phyloP scores from a whole-genome alignment of 2,888 invertebrate genomes.

The Aporophyla lueneburgensis region DNA sequence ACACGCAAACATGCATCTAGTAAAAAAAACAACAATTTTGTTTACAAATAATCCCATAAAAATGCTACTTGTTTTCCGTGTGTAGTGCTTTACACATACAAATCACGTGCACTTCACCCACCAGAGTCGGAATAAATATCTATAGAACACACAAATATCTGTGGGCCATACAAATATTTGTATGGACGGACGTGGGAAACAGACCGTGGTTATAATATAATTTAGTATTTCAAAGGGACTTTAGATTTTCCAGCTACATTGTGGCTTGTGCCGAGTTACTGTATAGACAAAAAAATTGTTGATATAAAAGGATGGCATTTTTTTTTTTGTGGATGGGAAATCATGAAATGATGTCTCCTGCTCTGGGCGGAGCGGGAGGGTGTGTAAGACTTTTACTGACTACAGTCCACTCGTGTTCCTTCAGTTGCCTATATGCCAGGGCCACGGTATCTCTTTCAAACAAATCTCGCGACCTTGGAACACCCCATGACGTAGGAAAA shows the following conservation, averaged over 20 bases:
- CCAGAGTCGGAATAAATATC: background rate
- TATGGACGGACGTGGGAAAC: constrained; percentile 19
- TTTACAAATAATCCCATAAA: background rate
- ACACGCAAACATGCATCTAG: background rate
- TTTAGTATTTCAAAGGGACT: background rate
- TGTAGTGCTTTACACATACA: constrained; percentile 4
- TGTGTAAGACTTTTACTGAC: too few relatives aligned
- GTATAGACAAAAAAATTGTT: too few relatives aligned
- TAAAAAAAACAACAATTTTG: background rate
- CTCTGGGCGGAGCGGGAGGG: too few relatives aligned
- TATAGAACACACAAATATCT: constrained; percentile 19
- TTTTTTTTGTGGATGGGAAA: too few relatives aligned
- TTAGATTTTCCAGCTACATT: background rate
- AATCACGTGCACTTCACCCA: constrained; percentile 15
- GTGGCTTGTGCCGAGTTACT: background rate
- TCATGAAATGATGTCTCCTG: too few relatives aligned
- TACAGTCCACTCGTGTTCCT: too few relatives aligned
- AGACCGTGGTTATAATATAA: background rate
- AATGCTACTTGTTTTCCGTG: background rate
- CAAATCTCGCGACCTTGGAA: too few relatives aligned
- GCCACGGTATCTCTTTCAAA: too few relatives aligned
- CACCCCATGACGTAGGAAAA: too few relatives aligned
- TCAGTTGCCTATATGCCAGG: too few relatives aligned
- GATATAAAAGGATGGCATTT: too few relatives aligned
- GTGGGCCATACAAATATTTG: constrained; percentile 26